phyloP scores from a whole-genome alignment of 1,140 invertebrate species.

The honey bee (Apis mellifera) region Amel_HAv3.1 CM009933.2:9481501-9482000 shows the following conservation, averaged over 20 bases:
- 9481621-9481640: not conserved
- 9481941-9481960: no score
- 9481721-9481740: constrained; percentile 44
- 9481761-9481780: constrained; percentile 38
- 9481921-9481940: no score
- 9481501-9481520: no score
- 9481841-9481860: not conserved
- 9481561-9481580: constrained; percentile 30
- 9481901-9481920: no score
- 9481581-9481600: not conserved
- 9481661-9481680: constrained; percentile 43
- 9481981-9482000: no score
- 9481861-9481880: not conserved
- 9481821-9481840: not conserved
- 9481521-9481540: not conserved
- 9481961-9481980: no score
- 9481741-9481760: constrained; percentile 40
- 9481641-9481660: constrained; percentile 26
- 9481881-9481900: not conserved
- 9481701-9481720: constrained; percentile 42
- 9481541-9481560: not conserved
- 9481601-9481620: not conserved
- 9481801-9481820: constrained; percentile 13
- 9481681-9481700: constrained; percentile 42
- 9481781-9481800: constrained; percentile 33